phyloP scores from a whole-genome alignment of 1,140 invertebrate species.

The Drosophila erecta region DNA sequence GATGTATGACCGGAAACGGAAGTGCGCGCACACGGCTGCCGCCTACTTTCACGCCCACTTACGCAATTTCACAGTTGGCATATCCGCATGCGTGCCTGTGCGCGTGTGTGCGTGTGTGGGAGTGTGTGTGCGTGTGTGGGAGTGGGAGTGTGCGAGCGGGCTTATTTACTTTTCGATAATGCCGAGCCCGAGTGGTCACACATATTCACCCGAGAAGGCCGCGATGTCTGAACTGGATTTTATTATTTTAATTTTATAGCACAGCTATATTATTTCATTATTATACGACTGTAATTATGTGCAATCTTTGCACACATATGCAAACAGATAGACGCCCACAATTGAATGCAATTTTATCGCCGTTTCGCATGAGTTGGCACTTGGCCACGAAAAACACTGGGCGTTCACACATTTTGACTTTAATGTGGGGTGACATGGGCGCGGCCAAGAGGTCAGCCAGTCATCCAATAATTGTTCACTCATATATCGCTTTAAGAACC shows the following conservation, averaged over 20 bases:
- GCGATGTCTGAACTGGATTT: constrained; percentile 22
- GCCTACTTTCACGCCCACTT: constrained; percentile 59
- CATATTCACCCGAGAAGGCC: background rate
- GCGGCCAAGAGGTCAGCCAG: constrained; percentile 4
- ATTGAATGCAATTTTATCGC: constrained; percentile 69
- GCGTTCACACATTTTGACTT: constrained; percentile 8
- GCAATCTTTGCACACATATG: constrained; percentile 29
- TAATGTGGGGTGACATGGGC: constrained; percentile 8
- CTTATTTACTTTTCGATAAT: constrained; percentile 35
- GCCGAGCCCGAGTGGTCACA: constrained; percentile 30
- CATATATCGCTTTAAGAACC: no score
- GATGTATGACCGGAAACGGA: constrained; percentile 65
- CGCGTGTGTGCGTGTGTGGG: background rate
- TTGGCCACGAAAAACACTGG: constrained; percentile 20
- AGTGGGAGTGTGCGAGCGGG: background rate
- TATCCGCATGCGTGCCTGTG: background rate
- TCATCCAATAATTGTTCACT: background rate
- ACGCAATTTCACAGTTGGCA: constrained; percentile 61
- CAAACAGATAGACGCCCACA: constrained; percentile 13
- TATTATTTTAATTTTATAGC: constrained; percentile 47
- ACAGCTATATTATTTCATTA: constrained; percentile 59
- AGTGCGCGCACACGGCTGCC: constrained; percentile 49
- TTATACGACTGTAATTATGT: constrained; percentile 60
- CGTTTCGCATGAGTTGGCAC: constrained; percentile 57
- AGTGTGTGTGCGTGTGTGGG: background rate